These are phyloP conservation scores for Pandemis corylana DNA, from an alignment of 2,888 invertebrate species.

Conservation along the genomic window DNA sequence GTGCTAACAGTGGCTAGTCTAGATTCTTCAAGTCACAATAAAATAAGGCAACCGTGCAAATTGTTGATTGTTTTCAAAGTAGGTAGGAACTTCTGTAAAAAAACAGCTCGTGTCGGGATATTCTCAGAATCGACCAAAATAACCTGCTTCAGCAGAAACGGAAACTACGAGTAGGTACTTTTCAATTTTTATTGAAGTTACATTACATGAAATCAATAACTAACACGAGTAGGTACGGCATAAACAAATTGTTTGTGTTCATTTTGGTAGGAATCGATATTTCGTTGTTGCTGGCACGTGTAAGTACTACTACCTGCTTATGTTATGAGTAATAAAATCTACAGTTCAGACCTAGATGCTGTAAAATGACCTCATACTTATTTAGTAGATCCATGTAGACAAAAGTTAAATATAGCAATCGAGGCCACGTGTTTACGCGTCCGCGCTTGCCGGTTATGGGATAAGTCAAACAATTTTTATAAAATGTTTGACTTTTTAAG, in stretches of 20 bases:
- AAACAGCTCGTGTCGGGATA: background rate
- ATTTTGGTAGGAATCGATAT: conserved; percentile 23
- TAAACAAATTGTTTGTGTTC: conserved; percentile 32
- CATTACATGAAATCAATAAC: conserved; percentile 35
- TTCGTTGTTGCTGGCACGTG: conserved; percentile 22
- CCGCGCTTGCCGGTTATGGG: conserved; percentile 43
- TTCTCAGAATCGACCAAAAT: conserved; percentile 21
- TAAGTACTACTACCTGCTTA: background rate
- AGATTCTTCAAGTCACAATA: conserved; percentile 15
- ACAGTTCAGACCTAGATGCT: conserved; percentile 43
- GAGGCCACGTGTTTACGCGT: conserved; percentile 52
- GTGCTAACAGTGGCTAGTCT: conserved; percentile 28
- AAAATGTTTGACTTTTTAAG: background rate
- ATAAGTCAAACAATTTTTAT: conserved; percentile 32
- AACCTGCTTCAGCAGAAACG: conserved; percentile 2
- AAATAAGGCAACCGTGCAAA: conserved; percentile 7
- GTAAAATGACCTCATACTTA: conserved; percentile 53
- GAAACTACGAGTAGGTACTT: conserved; percentile 7
- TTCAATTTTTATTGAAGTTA: conserved; percentile 21
- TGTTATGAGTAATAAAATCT: conserved; percentile 13
- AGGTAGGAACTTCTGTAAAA: background rate
- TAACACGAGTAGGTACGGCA: conserved; percentile 23
- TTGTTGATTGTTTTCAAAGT: background rate
- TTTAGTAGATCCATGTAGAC: conserved; percentile 49
- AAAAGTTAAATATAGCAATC: conserved; percentile 58